Base-by-base conservation (phyloP, 2,888 invertebrate genomes). In the Caenorhabditis auriculariae region DNA sequence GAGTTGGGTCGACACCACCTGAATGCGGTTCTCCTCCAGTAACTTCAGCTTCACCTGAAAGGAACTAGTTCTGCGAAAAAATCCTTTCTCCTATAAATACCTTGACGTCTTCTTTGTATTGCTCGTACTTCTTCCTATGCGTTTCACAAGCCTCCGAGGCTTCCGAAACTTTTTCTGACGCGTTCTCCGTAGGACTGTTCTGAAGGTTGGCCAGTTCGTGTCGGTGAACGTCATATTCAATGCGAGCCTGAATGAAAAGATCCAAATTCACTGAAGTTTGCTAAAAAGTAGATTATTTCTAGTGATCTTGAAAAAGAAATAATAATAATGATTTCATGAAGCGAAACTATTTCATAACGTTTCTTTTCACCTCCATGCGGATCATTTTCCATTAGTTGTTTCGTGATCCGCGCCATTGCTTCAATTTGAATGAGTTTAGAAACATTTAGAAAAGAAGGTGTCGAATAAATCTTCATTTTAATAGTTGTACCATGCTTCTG, bases 211-310 rank as follows among this genome's bases (percentile, higher is more conserved):
- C 93, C 78, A 94, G 85, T 85, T 96, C 96, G 82, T 90, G 89
- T 82, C 95, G 89, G 84, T 95, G 94, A 45, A 96, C 96, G 86
- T 98, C 96, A 83, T 91, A 96, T 83, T 96, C 95, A 83, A 96
- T 88, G 83, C 93, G 82, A 17, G 76, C 73, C 69, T 70, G 57
- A 21, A 61, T 32, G n/a, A n/a, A n/a, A n/a, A n/a, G n/a, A n/a
- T n/a, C n/a, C n/a, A n/a, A n/a, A n/a, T n/a, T n/a, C n/a, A n/a
- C n/a, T n/a, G n/a, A n/a, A n/a, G n/a, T n/a, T n/a, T n/a, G n/a
- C n/a, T n/a, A n/a, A n/a, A n/a, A n/a, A n/a, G n/a, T n/a, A n/a
- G n/a, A n/a, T n/a, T n/a, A n/a, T n/a, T n/a, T n/a, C n/a, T n/a
- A n/a, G n/a, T n/a, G n/a, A n/a, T n/a, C n/a, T n/a, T n/a, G n/a